Base-by-base conservation (phyloP, 2,888 invertebrate genomes). In the Cheilosia grossa region DNA sequence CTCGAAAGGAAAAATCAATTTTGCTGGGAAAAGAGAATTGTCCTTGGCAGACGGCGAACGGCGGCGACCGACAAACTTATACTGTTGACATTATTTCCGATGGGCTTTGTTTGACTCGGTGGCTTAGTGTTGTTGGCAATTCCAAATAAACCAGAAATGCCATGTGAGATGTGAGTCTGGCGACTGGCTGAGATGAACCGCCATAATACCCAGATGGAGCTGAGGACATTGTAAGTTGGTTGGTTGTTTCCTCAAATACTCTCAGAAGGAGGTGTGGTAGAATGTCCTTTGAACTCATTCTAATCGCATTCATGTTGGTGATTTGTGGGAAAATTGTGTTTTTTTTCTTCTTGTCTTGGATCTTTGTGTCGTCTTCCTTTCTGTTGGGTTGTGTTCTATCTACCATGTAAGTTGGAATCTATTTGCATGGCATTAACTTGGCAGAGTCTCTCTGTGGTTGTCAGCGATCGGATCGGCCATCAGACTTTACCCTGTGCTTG, bases 361-460 rank as follows among this genome's bases (percentile, higher is more conserved):
- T 37, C 37, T 37, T 42, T 51, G 40, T 53, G n/a, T 53, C 15
- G 70, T 59, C 59, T 47, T 44, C 13, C 59, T 59, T 63, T 58
- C 44, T n/a, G 56, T 53, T 19, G 49, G 27, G 21, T 53, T 21
- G 53, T 51, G 51, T 53, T 6, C 15, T 75, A 63, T 69, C 66
- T 72, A 53, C 51, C 70, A 70, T 82, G 66, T 72, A 61, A 66
- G 54, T 54, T 61, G 53, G 70, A 82, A 77, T 82, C 70, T 77
- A 77, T 82, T 82, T 82, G 77, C 82, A 82, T 82, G 82, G 51
- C 77, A 82, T 77, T 82, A 54, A 70, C 77, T 77, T 82, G 72
- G 72, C 59, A 77, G 77, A 66, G 44, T 66, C 59, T 80, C 66
- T 66, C 66, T 37, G 9, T 64, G 72, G 15, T 27, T 47, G 82